A percentile compares a stretch with the other conserved stretches of the same genome.
phyloP scores from a whole-genome alignment of 2,888 invertebrate genomes.

The Sinelater perroti region DNA sequence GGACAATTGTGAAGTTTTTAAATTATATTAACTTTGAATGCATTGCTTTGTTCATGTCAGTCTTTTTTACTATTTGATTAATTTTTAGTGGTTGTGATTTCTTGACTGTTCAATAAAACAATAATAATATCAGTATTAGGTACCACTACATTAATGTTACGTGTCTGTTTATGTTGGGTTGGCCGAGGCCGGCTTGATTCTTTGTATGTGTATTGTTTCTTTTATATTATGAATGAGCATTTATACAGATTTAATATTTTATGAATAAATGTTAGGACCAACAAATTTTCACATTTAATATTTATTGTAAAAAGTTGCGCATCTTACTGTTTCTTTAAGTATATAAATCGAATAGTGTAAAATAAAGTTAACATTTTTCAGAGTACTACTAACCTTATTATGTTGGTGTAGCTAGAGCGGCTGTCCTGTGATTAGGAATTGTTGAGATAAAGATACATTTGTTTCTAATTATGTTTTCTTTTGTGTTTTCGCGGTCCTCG shows the following conservation, averaged over 20 bases:
- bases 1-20: conserved; percentile 56
- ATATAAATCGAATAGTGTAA: conserved; percentile 34
- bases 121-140: conserved; percentile 37
- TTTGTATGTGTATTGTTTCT: conserved; percentile 16
- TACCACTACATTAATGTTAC: conserved; percentile 20
- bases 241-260: conserved; percentile 45
- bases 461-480: too few relatives aligned
- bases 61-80: conserved; percentile 21
- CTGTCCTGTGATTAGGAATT: background rate
- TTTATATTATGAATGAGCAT: conserved; percentile 20
- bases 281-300: conserved; percentile 55
- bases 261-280: conserved; percentile 56
- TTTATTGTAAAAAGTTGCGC: conserved; percentile 44
- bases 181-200: conserved; percentile 1
- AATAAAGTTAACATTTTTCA: conserved; percentile 27
- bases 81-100: conserved; percentile 35
- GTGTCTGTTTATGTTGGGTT: conserved; percentile 18
- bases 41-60: conserved; percentile 9
- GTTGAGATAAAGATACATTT: background rate
- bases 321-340: conserved; percentile 42
- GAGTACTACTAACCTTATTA: background rate
- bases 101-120: conserved; percentile 29
- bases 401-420: background rate
- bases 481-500: too few relatives aligned
- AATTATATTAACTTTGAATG: conserved; percentile 24